Evolutionary conservation across 2,888 invertebrate genomes (phyloP), one percentile per base, ranked within the genome.

Genomic region (Eurois occulta): DNA sequence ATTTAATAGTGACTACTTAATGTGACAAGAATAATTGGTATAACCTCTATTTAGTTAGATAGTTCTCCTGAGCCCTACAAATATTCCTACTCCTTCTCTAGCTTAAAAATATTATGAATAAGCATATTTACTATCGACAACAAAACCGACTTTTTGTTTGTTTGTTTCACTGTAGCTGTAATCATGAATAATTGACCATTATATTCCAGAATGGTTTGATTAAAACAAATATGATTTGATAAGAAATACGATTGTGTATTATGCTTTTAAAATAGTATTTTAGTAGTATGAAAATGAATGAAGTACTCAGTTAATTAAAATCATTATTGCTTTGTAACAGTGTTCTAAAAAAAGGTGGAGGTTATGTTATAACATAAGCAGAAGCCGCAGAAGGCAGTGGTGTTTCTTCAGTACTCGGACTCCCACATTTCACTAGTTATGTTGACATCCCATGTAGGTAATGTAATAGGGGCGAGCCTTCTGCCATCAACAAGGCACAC

Each of bases 201-300:
- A 72, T 77, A 65, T 60, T 28, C 52, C 6, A 28, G 32, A 52
- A 52, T 60, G 41, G 10, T 28, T 68, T 69, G 32, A 72, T 76
- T 72, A 70, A 69, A 43, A 77, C n/a, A 24, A 28, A 38, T 48
- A 24, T 46, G 52, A 28, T 32, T 69, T 62, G 83, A 81, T 83
- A 72, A 77, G 66, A 35, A 66, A 58, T 52, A 21, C 41, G 62
- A 72, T 77, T 69, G 28, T 60, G 16, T 67, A 28, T 43, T 66
- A 32, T 60, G 38, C 7, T 43, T 55, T 55, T 55, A n/a, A 55
- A 55, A 71, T 21, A 35, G 18, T 58, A 68, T 58, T 58, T 52
- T 18, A 68, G 28, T 58, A 35, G 16, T 35, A 64, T 55, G 52
- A 46, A 24, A 4, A 55, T 35, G 38, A 38, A 8, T 32, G 8